Base-by-base conservation (phyloP, 2,888 invertebrate genomes). In the Sphaerophoria taeniata region DNA sequence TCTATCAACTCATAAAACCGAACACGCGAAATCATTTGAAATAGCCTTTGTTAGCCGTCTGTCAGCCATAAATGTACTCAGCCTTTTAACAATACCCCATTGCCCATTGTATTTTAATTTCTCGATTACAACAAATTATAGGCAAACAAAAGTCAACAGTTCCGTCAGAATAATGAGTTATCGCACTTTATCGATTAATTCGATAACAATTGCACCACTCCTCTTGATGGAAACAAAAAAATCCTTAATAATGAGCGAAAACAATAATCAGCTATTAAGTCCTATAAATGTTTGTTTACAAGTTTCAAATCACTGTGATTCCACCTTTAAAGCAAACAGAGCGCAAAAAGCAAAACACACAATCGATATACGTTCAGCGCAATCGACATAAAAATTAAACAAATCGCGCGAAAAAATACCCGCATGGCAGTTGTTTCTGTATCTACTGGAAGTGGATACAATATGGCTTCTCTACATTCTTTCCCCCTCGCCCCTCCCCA, bases 251-350 rank as follows among this genome's bases (percentile, higher is more conserved):
- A 51, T 61, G 53, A 49, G 60, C 60, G 60, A 60, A 43, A 14
- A 31, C 70, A 74, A 65, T 78, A 83, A 83, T 70, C 73, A 73
- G 56, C 70, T 70, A 74, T 83, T 73, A 74, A 78, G 70, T 53
- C 69, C 70, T 70, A 70, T 74, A 65, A 83, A 78, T 58, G 63
- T 39, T 24, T 63, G 71, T 58, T 83, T 83, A 78, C 73, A 77
- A 63, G 61, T 69, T 47, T 45, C 61, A 77, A 63, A 49, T 58
- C 63, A 47, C 34, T 63, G 14, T 51, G 65, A 36, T 51, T 49
- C 67, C 70, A 81, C 45, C 75, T 58, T 55, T 31, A 47, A 61
- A 75, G n/a, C 45, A 33, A 55, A 47, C 61, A 55, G 16, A 11
- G 24, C 6, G 51, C 36, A 14, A 1, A 11, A 55, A 6, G 45